These are phyloP conservation scores for Peribatodes rhomboidaria DNA, from an alignment of 2,888 invertebrate genomes.

Conservation along the genomic window DNA sequence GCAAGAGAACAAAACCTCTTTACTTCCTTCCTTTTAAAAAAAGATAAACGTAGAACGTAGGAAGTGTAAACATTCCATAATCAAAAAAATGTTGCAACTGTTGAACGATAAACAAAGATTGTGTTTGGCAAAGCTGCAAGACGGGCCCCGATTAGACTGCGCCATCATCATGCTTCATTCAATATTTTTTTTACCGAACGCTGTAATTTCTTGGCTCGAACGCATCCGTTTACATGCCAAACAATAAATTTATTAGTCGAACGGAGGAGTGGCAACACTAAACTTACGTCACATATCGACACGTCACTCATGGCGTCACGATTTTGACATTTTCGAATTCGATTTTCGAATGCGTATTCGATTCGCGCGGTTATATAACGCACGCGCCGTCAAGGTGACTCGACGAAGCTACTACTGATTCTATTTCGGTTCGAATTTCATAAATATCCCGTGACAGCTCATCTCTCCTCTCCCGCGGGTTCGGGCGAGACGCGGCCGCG, in stretches of 20 bases:
- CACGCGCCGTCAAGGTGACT: slow-evolving; percentile 83
- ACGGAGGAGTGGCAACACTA: slow-evolving; percentile 84
- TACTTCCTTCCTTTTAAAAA: slow-evolving; percentile 24
- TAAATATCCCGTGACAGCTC: slow-evolving; percentile 86
- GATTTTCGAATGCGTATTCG: slow-evolving; percentile 63
- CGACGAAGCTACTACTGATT: slow-evolving; percentile 80
- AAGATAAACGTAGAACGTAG: slow-evolving; percentile 35
- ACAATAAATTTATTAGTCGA: slow-evolving; percentile 86
- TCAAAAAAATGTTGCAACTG: slow-evolving; percentile 70
- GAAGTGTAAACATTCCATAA: slow-evolving; percentile 56
- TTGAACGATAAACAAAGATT: slow-evolving; percentile 77
- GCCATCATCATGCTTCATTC: slow-evolving; percentile 84
- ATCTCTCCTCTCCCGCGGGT: slow-evolving; percentile 84
- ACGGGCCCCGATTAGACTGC: slow-evolving; percentile 77
- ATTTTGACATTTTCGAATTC: slow-evolving; percentile 73
- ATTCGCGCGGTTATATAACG: slow-evolving; percentile 77
- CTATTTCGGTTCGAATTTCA: slow-evolving; percentile 86
- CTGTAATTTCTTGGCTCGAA: slow-evolving; percentile 86
- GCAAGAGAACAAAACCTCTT: slow-evolving; percentile 55
- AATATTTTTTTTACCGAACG: slow-evolving; percentile 85
- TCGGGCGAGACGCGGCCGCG: slow-evolving; percentile 61
- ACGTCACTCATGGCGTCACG: slow-evolving; percentile 79
- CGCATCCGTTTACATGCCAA: slow-evolving; percentile 87
- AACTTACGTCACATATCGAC: slow-evolving; percentile 74
- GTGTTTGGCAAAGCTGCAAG: slow-evolving; percentile 79